These are phyloP conservation scores for Pherbina coryleti DNA, from an alignment of 2,888 invertebrate genomes.

Conservation along the genomic window DNA sequence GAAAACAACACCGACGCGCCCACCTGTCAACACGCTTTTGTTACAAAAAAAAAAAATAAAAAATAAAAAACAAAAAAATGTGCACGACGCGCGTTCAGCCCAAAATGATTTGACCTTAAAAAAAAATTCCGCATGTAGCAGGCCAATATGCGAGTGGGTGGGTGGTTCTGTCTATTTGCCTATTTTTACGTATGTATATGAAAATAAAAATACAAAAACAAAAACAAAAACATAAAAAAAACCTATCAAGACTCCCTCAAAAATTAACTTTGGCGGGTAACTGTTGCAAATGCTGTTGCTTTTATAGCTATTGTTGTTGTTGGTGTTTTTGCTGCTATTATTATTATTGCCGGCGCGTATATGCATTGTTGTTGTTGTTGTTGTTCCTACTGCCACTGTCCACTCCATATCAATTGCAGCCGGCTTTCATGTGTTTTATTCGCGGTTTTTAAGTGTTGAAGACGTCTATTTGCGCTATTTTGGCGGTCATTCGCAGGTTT, in stretches of 20 bases:
- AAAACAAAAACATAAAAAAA: too few relatives aligned
- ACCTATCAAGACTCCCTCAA: background rate
- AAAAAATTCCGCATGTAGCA: background rate
- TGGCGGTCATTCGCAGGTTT: conserved; percentile 6
- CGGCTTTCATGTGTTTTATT: conserved; percentile 19
- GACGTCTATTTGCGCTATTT: conserved; percentile 23
- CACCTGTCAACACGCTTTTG: background rate
- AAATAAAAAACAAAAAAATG: background rate
- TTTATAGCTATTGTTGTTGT: conserved; percentile 38
- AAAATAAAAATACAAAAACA: background rate
- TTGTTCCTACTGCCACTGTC: conserved; percentile 19
- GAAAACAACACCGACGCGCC: background rate
- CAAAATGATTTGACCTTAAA: conserved; percentile 3
- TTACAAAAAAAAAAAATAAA: background rate
- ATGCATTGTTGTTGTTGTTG: conserved; percentile 42
- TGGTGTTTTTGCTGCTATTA: conserved; percentile 43
- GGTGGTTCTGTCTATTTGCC: background rate
- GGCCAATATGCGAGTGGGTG: background rate
- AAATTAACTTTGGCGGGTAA: conserved; percentile 40
- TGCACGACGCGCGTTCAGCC: background rate
- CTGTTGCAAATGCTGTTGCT: conserved; percentile 43
- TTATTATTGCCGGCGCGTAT: conserved; percentile 41
- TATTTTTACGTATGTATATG: background rate
- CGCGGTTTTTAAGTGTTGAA: background rate
- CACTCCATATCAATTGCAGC: conserved; percentile 52